Conservation (phyloP, 2,888 invertebrate genomes). For the Bembecia ichneumoniformis region DNA sequence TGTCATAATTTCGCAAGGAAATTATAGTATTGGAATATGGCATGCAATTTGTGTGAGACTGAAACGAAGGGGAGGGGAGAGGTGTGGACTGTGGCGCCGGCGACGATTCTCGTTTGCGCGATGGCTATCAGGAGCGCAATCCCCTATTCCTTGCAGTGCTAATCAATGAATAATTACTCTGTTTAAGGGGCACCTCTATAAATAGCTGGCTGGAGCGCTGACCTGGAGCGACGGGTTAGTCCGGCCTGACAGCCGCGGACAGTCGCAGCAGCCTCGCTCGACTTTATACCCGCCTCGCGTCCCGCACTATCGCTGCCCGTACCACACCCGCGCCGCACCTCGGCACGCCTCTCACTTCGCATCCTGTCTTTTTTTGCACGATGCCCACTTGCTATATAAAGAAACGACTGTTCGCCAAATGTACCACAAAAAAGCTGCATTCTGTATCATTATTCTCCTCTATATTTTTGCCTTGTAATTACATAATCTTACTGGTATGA, state of each 20-base stretch:
- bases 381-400: constrained; percentile 32
- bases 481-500: no score
- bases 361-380: constrained; percentile 62
- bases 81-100: constrained; percentile 59
- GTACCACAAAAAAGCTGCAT: constrained; percentile 2
- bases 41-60: constrained; percentile 13
- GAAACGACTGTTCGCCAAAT: constrained; percentile 44
- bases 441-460: no score
- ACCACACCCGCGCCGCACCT: constrained; percentile 28
- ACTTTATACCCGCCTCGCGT: constrained; percentile 20
- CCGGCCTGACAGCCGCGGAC: constrained; percentile 68
- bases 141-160: constrained; percentile 71
- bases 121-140: constrained; percentile 71
- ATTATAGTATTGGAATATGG: constrained; percentile 6
- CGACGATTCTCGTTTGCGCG: constrained; percentile 65
- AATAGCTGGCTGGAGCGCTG: constrained; percentile 72
- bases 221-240: constrained; percentile 72
- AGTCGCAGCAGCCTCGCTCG: constrained; percentile 52
- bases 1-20: no score
- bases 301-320: constrained; percentile 14
- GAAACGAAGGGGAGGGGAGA: constrained; percentile 16
- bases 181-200: constrained; percentile 73
- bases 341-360: constrained; percentile 57
- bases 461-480: no score
- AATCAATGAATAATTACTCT: constrained; percentile 74